Percentiles rank a stretch among this genome's conserved stretches.
phyloP scores from a whole-genome alignment of 2,113 vertebrate species.

The Sisor rabdophorus region DNA sequence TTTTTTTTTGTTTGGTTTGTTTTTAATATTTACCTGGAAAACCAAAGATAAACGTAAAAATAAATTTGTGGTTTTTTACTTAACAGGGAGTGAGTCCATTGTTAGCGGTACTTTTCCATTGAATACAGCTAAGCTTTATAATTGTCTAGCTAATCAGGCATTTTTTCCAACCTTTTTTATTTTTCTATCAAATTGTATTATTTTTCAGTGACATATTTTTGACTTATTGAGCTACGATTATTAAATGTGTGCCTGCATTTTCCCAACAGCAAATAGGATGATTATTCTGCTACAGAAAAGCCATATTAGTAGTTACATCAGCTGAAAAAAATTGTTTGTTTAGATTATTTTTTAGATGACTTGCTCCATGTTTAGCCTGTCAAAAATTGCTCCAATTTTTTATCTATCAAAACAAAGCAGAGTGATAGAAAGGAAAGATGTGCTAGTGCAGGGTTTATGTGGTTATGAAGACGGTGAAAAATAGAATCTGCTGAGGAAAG shows the following conservation, averaged over 20 bases:
- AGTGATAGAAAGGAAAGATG: conserved; percentile 60
- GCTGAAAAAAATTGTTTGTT: conserved; percentile 55
- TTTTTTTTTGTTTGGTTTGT: background rate
- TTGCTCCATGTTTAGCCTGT: conserved; percentile 59
- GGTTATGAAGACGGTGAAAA: conserved; percentile 6
- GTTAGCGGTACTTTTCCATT: conserved; percentile 1
- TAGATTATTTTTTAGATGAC: conserved; percentile 59
- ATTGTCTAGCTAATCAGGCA: conserved; percentile 9
- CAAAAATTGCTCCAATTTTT: conserved; percentile 76
- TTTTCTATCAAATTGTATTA: background rate
- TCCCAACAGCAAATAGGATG: conserved; percentile 62
- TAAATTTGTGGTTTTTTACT: background rate
- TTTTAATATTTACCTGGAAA: background rate
- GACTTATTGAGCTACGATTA: conserved; percentile 61
- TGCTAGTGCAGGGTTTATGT: conserved; percentile 52
- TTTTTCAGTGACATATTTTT: conserved; percentile 53
- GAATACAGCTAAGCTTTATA: conserved; percentile 12
- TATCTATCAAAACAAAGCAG: conserved; percentile 73
- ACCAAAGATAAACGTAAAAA: background rate
- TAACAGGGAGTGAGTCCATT: background rate
- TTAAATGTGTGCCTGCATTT: conserved; percentile 56
- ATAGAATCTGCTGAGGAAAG: background rate
- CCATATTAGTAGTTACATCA: conserved; percentile 66
- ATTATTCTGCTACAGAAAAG: conserved; percentile 66
- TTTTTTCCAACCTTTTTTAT: background rate